A percentile compares a stretch with the other conserved stretches of the same genome.
These are phyloP conservation scores for Halcyon malimbica DNA, from an alignment of 2,113 vertebrate species.

Conservation along the genomic window DNA sequence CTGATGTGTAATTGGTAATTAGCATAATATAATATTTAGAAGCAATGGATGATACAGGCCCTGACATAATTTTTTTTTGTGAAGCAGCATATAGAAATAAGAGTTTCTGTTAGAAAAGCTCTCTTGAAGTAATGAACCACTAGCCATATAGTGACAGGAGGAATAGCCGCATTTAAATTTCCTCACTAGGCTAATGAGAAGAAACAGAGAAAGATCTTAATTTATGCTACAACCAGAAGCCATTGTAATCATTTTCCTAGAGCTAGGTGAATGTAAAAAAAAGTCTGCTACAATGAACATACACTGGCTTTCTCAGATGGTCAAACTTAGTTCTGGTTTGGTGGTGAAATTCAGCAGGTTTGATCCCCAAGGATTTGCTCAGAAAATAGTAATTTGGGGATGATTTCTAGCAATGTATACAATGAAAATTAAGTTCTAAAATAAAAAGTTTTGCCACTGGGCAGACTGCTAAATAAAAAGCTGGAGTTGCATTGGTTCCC, in stretches of 20 bases:
- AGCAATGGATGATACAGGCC: background rate
- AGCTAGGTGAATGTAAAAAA: background rate
- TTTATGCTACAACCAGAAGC: background rate
- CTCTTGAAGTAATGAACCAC: background rate
- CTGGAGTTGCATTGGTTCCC: background rate
- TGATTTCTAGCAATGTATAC: background rate
- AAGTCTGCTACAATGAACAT: background rate
- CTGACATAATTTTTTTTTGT: background rate
- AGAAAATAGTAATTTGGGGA: background rate
- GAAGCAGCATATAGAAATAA: background rate
- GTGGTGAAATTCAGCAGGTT: background rate
- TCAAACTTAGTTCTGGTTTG: background rate
- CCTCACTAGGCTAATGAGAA: background rate
- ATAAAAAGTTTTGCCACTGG: slow-evolving; percentile 22
- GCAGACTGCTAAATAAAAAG: slow-evolving; percentile 48
- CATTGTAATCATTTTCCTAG: background rate
- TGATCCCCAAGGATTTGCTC: background rate
- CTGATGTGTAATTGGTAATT: background rate
- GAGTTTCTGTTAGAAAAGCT: background rate
- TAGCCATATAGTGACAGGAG: background rate
- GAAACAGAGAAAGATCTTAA: background rate
- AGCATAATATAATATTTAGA: background rate
- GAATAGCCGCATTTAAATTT: background rate
- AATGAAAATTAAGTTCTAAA: slow-evolving; percentile 36
- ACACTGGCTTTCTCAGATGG: background rate